A percentile compares a stretch with the other conserved stretches of the same genome.
These are phyloP conservation scores for Anguilla anguilla DNA, from an alignment of 2,797 vertebrate species.

Conservation along the genomic window DNA sequence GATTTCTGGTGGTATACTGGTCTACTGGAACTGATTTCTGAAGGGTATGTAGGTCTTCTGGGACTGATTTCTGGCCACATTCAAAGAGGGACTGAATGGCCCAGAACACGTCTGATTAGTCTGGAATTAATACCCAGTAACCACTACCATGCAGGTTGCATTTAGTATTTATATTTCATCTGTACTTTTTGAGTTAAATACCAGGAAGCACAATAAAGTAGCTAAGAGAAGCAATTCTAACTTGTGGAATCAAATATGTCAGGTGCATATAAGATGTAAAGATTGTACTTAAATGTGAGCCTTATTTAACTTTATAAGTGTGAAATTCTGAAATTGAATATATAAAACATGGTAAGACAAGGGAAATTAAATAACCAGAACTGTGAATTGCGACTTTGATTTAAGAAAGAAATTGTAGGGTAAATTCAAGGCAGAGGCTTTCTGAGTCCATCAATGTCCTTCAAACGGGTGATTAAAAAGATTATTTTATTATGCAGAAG, in stretches of 20 bases:
- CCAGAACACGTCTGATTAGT: neutral
- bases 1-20: neutral
- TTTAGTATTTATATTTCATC: neutral
- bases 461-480: neutral
- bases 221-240: neutral
- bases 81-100: neutral
- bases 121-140: neutral
- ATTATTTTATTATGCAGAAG: neutral
- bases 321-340: neutral
- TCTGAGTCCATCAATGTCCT: neutral
- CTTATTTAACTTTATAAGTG: neutral
- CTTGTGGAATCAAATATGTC: neutral
- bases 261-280: neutral
- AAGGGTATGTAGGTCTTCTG: neutral
- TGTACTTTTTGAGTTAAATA: neutral
- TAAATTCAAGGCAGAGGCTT: neutral
- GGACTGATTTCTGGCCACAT: neutral
- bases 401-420: neutral
- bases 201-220: neutral
- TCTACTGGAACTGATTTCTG: no score
- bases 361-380: neutral
- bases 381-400: neutral
- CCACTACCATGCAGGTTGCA: neutral
- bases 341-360: neutral
- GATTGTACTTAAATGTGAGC: neutral